Percentiles rank a stretch among this genome's conserved stretches.
Evolutionary conservation across 2,113 vertebrate genomes (phyloP).

Genomic region (Dissostichus mawsoni): DNA sequence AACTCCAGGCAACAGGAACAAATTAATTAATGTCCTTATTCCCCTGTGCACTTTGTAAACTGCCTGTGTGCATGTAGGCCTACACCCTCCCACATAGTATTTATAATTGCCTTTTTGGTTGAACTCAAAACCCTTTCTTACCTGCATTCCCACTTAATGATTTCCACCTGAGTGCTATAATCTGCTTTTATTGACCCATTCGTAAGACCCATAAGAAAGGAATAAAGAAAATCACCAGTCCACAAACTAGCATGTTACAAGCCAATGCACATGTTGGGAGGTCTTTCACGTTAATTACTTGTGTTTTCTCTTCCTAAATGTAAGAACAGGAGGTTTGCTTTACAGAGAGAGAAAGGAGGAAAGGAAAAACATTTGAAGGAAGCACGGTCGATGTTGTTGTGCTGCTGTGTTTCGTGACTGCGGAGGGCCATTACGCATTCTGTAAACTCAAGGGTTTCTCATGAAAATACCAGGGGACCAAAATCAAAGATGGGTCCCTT

Average conservation of each 20-base stretch:
- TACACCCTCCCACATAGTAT: conserved; percentile 11
- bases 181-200: conserved; percentile 74
- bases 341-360: conserved; percentile 25
- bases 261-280: conserved; percentile 69
- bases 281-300: conserved; percentile 77
- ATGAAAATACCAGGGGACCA: conserved; percentile 64
- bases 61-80: conserved; percentile 23
- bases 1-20: conserved; percentile 80
- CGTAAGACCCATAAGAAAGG: conserved; percentile 23
- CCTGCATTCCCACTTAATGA: conserved; percentile 78
- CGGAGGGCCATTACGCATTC: conserved; percentile 35
- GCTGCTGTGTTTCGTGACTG: conserved; percentile 57
- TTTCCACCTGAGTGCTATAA: conserved; percentile 76
- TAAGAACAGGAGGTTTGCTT: conserved; percentile 62
- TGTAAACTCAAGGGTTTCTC: conserved; percentile 62
- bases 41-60: conserved; percentile 60
- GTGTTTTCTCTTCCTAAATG: conserved; percentile 77
- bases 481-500: conserved; percentile 56
- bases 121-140: conserved; percentile 61
- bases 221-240: conserved; percentile 63
- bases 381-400: conserved; percentile 45
- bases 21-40: conserved; percentile 80
- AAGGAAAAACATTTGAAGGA: conserved; percentile 10
- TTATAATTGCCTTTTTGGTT: conserved; percentile 45
- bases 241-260: conserved; percentile 72